A percentile compares a stretch with the other conserved stretches of the same genome.
phyloP scores from a whole-genome alignment of 2,888 invertebrate genomes.

The Rosalia funebris region DNA sequence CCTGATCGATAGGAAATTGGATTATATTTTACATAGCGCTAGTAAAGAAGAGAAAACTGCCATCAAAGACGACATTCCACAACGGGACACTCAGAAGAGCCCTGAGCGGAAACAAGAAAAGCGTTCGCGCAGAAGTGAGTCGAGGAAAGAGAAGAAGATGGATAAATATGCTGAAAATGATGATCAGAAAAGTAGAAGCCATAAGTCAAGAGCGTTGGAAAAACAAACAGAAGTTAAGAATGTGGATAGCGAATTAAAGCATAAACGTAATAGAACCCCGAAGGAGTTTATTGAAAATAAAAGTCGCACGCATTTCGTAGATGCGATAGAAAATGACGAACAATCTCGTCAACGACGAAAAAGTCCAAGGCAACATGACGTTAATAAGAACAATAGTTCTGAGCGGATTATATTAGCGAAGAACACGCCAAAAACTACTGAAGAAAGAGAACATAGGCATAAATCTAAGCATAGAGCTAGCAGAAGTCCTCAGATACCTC shows the following conservation, averaged over 20 bases:
- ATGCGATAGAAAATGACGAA: neutral
- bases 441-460: neutral
- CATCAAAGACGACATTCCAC: slow-evolving; percentile 2
- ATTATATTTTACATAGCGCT: slow-evolving; percentile 32
- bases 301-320: neutral
- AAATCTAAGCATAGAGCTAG: neutral
- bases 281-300: neutral
- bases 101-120: slow-evolving; percentile 4
- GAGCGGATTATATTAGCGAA: neutral
- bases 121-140: slow-evolving; percentile 1
- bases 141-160: slow-evolving; percentile 20
- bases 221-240: neutral
- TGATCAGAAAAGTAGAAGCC: neutral
- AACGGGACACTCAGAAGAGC: neutral
- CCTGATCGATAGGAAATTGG: slow-evolving; percentile 44
- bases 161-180: neutral
- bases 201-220: neutral
- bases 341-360: neutral
- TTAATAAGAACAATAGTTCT: neutral
- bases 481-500: neutral
- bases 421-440: neutral
- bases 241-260: neutral
- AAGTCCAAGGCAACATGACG: neutral
- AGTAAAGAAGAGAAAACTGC: slow-evolving; percentile 24
- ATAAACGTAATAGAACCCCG: neutral